These are phyloP conservation scores for Danio tinwini DNA, from an alignment of 2,797 vertebrate species.

Conservation along the genomic window DNA sequence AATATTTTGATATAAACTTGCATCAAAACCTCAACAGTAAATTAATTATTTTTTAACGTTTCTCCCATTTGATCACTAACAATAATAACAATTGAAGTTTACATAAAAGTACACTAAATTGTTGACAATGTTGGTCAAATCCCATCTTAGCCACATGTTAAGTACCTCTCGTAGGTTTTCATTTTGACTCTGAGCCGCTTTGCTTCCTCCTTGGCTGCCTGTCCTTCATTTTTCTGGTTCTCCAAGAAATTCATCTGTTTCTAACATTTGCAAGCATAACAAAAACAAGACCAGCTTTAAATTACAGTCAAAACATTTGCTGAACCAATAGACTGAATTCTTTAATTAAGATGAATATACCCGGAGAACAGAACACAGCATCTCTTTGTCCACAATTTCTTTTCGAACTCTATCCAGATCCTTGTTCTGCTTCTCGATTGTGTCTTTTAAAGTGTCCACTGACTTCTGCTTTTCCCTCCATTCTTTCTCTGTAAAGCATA, in stretches of 20 bases:
- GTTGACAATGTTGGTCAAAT: neutral
- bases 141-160: neutral
- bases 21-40: neutral
- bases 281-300: neutral
- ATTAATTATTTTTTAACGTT: neutral
- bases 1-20: neutral
- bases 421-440: constrained; percentile 84
- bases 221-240: constrained; percentile 84
- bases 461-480: constrained; percentile 83
- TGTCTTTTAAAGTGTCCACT: constrained; percentile 82
- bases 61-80: neutral
- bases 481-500: constrained; percentile 82
- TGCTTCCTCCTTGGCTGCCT: constrained; percentile 87
- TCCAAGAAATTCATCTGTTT: constrained; percentile 95
- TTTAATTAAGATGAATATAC: constrained; percentile 69
- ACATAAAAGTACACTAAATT: neutral
- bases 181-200: constrained; percentile 84
- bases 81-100: neutral
- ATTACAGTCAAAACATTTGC: neutral
- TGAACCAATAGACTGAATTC: neutral
- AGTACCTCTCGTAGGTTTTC: constrained; percentile 88
- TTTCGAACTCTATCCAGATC: constrained; percentile 84
- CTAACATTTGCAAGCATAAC: constrained; percentile 68
- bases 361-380: constrained; percentile 87
- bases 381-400: constrained; percentile 84